Evolutionary conservation across 2,888 invertebrate genomes (phyloP).

Genomic region (Tetropium fuscum): DNA sequence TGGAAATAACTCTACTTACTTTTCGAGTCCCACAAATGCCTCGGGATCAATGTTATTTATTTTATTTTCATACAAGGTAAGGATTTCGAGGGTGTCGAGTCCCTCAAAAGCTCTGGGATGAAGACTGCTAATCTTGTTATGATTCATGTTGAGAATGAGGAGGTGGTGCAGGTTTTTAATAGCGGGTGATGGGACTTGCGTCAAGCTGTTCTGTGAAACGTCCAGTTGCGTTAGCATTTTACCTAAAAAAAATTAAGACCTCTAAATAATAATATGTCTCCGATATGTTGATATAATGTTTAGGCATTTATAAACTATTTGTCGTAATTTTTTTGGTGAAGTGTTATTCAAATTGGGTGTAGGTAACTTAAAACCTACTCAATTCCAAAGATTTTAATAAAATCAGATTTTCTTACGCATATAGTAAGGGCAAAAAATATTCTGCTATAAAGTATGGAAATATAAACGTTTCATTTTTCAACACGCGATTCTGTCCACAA

Average conservation of each 20-base stretch:
- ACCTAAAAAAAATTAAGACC: slow-evolving; percentile 67
- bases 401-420: no score
- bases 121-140: slow-evolving; percentile 84
- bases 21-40: slow-evolving; percentile 88
- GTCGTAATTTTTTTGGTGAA: no score
- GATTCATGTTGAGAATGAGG: slow-evolving; percentile 89
- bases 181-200: slow-evolving; percentile 83
- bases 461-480: no score
- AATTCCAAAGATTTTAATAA: no score
- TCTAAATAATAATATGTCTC: no score
- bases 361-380: no score
- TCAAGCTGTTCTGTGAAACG: slow-evolving; percentile 87
- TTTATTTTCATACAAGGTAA: slow-evolving; percentile 89
- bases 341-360: no score
- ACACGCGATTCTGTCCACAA: no score
- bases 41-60: slow-evolving; percentile 83
- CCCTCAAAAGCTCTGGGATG: slow-evolving; percentile 88
- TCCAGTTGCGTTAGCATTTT: slow-evolving; percentile 90
- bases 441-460: no score
- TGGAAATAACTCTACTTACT: slow-evolving; percentile 71
- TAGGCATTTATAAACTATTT: no score
- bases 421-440: no score
- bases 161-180: slow-evolving; percentile 85
- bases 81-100: slow-evolving; percentile 86
- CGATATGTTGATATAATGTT: no score